Base-by-base conservation (phyloP, 2,797 vertebrate species). In the Macrochelys suwanniensis region DNA sequence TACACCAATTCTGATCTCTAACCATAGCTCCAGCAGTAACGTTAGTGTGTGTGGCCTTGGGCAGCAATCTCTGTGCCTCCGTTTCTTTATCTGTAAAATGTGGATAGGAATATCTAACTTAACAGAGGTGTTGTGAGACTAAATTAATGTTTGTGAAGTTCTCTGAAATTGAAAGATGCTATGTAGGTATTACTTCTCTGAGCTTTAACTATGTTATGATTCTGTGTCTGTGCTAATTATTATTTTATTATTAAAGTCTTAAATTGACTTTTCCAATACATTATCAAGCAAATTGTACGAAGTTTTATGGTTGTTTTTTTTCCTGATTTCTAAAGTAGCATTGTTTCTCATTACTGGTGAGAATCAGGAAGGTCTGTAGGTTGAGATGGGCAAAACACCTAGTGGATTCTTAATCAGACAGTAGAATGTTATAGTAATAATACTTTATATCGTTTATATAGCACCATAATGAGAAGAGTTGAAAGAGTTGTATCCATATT, bases 21-120 rank as follows among this genome's bases (percentile, higher is more conserved):
- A 54, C 86, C 1, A 59, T 31, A 31, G 0, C 15, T 0, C 0
- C 25, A 21, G 51, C 47, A 42, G 15, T 78, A 26, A 71, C 65
- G 37, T 71, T 37, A n/a, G n/a, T 71, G 54, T 59, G 12, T 74
- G 42, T 28, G 71, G 71, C 42, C 45, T 26, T 76, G 71, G 42
- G 71, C 25, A 47, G 25, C 23, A 47, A 31, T 57, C 49, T 57
- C 42, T 57, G 53, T 25, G 12, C 26, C 77, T 68, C 0, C 0
- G 9, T 57, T 80, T 21, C 17, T 13, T 80, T 8, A 5, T 13
- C 26, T 28, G 6, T 45, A n/a, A 49, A 76, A 42, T 2, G 78
- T 77, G n/a, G 51, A 37, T 25, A 25, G 23, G 17, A n/a, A 42
- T 28, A 33, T 61, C 68, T 74, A n/a, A 1, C 5, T 65, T 45